Evolutionary conservation across 2,888 invertebrate genomes (phyloP).

Genomic region (Xestia c-nigrum): DNA sequence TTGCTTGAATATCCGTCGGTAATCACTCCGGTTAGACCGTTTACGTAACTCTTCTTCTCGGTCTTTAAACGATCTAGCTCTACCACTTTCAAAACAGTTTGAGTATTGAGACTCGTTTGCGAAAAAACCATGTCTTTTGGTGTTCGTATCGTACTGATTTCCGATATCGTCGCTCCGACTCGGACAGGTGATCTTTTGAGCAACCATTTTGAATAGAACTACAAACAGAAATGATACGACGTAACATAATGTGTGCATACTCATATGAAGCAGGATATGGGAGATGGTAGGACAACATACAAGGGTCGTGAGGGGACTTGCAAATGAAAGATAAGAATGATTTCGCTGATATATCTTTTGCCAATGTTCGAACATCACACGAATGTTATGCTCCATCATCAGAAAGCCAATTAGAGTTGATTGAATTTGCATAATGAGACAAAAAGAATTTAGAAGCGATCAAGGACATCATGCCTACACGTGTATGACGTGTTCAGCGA

Average conservation of each 20-base stretch:
- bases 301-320: slow-evolving; percentile 54
- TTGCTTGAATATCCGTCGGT: slow-evolving; percentile 79
- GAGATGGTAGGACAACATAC: slow-evolving; percentile 54
- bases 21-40: slow-evolving; percentile 83
- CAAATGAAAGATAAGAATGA: slow-evolving; percentile 62
- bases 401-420: slow-evolving; percentile 41
- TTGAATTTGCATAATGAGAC: slow-evolving; percentile 50
- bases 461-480: slow-evolving; percentile 49
- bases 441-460: slow-evolving; percentile 35
- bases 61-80: slow-evolving; percentile 89
- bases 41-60: slow-evolving; percentile 85
- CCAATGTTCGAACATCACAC: slow-evolving; percentile 46
- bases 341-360: slow-evolving; percentile 37
- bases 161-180: slow-evolving; percentile 89
- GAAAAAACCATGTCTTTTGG: slow-evolving; percentile 90
- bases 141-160: slow-evolving; percentile 85
- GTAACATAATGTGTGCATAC: slow-evolving; percentile 90
- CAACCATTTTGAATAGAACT: slow-evolving; percentile 91
- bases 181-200: slow-evolving; percentile 90
- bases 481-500: slow-evolving; percentile 49
- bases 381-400: slow-evolving; percentile 46
- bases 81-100: slow-evolving; percentile 89
- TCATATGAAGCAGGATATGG: slow-evolving; percentile 82
- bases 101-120: slow-evolving; percentile 89
- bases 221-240: slow-evolving; percentile 90